phyloP scores from a whole-genome alignment of 1,140 invertebrate genomes.

The Portunus trituberculatus region DNA sequence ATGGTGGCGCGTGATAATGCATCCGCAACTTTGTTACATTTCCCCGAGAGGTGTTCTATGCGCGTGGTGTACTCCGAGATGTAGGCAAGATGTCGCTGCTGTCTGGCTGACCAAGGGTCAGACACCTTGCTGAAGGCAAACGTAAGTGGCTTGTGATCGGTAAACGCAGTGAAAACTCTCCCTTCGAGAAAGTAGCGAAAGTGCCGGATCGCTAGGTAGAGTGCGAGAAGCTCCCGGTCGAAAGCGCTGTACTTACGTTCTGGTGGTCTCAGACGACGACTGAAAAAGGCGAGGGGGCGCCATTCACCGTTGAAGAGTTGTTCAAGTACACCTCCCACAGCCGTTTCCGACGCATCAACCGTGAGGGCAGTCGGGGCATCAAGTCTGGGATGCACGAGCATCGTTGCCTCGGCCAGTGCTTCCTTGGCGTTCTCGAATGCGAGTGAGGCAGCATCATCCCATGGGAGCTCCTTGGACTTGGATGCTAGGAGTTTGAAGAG shows the following conservation, averaged over 20 bases:
- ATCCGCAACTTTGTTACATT: slow-evolving; percentile 69
- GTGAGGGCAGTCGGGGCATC: slow-evolving; percentile 25
- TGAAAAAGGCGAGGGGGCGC: slow-evolving; percentile 33
- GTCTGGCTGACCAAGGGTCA: slow-evolving; percentile 73
- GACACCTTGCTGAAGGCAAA: slow-evolving; percentile 73
- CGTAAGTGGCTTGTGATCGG: slow-evolving; percentile 79
- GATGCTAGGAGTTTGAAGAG: neutral
- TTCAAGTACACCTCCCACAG: slow-evolving; percentile 59
- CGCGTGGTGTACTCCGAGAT: neutral
- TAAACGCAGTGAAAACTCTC: slow-evolving; percentile 78
- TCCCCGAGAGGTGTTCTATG: slow-evolving; percentile 64
- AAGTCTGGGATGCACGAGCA: neutral
- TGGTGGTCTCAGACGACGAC: slow-evolving; percentile 55
- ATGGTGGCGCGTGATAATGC: slow-evolving; percentile 49
- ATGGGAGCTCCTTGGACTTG: slow-evolving; percentile 56
- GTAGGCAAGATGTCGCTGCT: slow-evolving; percentile 57
- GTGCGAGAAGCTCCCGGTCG: slow-evolving; percentile 78
- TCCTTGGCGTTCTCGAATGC: slow-evolving; percentile 70
- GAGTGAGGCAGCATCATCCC: slow-evolving; percentile 53
- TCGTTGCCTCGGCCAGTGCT: slow-evolving; percentile 20
- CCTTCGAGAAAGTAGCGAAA: slow-evolving; percentile 79
- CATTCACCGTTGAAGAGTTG: neutral
- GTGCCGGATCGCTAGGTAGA: slow-evolving; percentile 78
- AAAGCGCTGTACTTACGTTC: slow-evolving; percentile 76
- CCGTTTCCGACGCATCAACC: slow-evolving; percentile 58